A percentile compares a stretch with the other conserved stretches of the same genome.
These are phyloP conservation scores for Hyles lineata DNA, from an alignment of 2,888 invertebrate genomes.

Conservation along the genomic window DNA sequence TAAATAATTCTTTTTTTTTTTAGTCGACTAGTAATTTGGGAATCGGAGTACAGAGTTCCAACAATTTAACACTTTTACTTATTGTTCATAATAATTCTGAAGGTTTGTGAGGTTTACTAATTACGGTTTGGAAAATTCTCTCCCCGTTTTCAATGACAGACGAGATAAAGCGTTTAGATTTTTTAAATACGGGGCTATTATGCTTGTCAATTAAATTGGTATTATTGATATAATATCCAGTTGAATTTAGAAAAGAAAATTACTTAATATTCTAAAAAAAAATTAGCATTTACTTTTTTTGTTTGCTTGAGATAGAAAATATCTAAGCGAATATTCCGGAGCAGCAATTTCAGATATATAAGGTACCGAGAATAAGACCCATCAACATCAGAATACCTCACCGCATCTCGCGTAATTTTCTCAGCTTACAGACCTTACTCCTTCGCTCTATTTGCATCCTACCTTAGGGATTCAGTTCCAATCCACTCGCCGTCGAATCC, in stretches of 20 bases:
- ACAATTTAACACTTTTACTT: too few species aligned
- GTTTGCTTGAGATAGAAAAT: not conserved
- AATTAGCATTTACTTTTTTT: not conserved
- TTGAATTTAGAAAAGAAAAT: too few species aligned
- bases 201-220: too few species aligned
- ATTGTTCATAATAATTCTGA: not conserved
- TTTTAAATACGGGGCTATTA: too few species aligned
- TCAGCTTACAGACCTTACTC: constrained; percentile 33
- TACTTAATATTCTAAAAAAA: too few species aligned
- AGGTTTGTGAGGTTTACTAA: not conserved
- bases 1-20: not conserved
- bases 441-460: constrained; percentile 43
- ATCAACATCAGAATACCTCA: constrained; percentile 7
- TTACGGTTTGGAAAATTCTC: not conserved
- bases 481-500: constrained; percentile 32
- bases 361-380: not conserved
- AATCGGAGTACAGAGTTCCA: too few species aligned
- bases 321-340: too few species aligned
- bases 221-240: too few species aligned
- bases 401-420: constrained; percentile 46
- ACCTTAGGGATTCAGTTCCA: constrained; percentile 46
- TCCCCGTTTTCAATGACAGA: too few species aligned
- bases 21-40: not conserved
- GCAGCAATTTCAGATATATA: not conserved
- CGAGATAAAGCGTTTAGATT: too few species aligned